Evolutionary conservation across 92 coral and sea anemone species (phyloP).

Genomic region (Actinostola sp.): DNA sequence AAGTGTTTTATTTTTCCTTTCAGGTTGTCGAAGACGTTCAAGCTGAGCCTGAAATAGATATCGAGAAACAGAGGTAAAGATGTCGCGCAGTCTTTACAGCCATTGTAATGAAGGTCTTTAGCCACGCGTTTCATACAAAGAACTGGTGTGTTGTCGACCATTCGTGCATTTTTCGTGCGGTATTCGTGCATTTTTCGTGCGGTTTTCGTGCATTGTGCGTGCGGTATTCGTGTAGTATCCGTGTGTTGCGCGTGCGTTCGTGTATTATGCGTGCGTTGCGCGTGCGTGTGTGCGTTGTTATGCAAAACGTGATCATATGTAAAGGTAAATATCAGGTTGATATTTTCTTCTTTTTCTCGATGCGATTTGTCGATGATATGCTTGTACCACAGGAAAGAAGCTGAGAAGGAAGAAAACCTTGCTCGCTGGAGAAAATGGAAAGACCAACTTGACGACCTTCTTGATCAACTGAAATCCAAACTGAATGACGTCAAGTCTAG

Average conservation of each 20-base stretch:
- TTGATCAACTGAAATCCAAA: constrained; percentile 15
- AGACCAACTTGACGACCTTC: constrained; percentile 28
- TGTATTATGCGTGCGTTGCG: too few relatives aligned
- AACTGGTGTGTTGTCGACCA: too few relatives aligned
- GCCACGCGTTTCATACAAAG: too few relatives aligned
- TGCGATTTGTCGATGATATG: not conserved
- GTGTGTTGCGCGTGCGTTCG: too few relatives aligned
- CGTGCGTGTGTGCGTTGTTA: too few relatives aligned
- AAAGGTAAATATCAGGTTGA: not conserved
- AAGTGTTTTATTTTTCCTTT: not conserved
- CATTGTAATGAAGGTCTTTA: too few relatives aligned
- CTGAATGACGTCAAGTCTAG: constrained; percentile 22
- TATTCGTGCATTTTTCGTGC: too few relatives aligned
- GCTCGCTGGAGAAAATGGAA: constrained; percentile 26
- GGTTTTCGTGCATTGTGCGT: too few relatives aligned
- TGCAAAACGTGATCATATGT: too few relatives aligned
- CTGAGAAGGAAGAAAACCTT: constrained; percentile 27
- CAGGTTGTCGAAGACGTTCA: constrained; percentile 27
- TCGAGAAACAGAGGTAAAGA: not conserved
- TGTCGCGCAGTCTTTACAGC: too few relatives aligned
- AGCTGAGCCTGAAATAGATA: constrained; percentile 21
- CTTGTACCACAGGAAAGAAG: constrained; percentile 10
- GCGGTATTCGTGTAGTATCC: too few relatives aligned
- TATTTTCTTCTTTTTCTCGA: not conserved
- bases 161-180: too few relatives aligned